Percentiles rank a stretch among this genome's conserved stretches.
Conservation (phyloP, 2,888 invertebrate species). For the Pristionchus mayeri region DNA sequence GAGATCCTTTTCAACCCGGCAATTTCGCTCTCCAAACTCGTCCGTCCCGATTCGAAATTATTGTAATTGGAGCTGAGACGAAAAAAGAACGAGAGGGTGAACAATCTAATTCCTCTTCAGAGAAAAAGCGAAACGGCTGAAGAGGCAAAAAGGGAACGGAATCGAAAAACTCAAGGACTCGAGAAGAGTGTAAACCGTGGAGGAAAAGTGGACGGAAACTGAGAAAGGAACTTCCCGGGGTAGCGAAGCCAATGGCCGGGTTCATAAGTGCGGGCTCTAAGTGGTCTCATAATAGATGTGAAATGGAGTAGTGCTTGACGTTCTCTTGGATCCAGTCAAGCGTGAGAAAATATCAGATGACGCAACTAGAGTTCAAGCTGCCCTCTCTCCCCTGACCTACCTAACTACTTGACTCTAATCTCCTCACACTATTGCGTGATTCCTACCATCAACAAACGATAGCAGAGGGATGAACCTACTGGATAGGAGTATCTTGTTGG, state of each 20-base stretch:
- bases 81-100: constrained; percentile 15
- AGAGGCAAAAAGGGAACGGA: constrained; percentile 30
- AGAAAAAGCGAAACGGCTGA: not conserved
- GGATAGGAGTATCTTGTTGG: not conserved
- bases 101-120: constrained; percentile 29
- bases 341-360: constrained; percentile 22
- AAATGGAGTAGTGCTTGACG: constrained; percentile 41
- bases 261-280: not conserved
- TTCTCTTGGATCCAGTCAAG: not conserved
- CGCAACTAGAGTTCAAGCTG: constrained; percentile 7
- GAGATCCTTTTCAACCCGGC: not conserved
- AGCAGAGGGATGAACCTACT: not conserved
- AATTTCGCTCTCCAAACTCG: constrained; percentile 8
- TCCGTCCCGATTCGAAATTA: constrained; percentile 4
- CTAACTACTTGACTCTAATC: constrained; percentile 40
- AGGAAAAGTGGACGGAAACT: not conserved
- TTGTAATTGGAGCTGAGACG: not conserved
- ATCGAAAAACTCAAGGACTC: constrained; percentile 36
- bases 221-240: not conserved
- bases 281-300: constrained; percentile 41
- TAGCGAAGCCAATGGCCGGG: not conserved
- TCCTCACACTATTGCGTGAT: constrained; percentile 18
- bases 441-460: not conserved
- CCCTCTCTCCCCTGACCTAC: not conserved
- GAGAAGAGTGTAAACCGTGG: not conserved